Percentiles rank a stretch among this genome's conserved stretches.
Evolutionary conservation across 1,140 invertebrate genomes (phyloP).

Genomic region (Heliconius nattereri): DNA sequence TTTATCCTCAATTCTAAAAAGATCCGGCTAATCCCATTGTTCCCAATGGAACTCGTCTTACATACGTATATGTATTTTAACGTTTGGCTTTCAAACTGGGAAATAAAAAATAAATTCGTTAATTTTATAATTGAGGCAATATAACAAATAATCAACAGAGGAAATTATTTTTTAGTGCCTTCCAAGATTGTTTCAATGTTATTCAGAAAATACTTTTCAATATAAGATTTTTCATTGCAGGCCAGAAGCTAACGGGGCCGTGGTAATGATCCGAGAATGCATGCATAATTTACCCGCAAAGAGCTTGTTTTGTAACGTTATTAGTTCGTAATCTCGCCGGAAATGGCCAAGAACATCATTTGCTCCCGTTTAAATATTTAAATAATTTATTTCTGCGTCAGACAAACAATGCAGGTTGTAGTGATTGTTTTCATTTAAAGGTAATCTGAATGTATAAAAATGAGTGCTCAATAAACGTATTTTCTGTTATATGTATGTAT

Average conservation of each 20-base stretch:
- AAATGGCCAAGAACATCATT: slow-evolving; percentile 77
- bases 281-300: slow-evolving; percentile 80
- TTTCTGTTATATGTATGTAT: background rate
- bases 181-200: slow-evolving; percentile 16
- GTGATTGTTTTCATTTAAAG: slow-evolving; percentile 26
- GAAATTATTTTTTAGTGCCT: background rate
- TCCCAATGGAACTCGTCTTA: slow-evolving; percentile 44
- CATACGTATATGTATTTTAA: slow-evolving; percentile 41
- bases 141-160: background rate
- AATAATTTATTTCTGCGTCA: slow-evolving; percentile 72
- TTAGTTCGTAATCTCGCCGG: slow-evolving; percentile 78
- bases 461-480: background rate
- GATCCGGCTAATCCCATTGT: slow-evolving; percentile 61
- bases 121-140: background rate
- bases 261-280: slow-evolving; percentile 79
- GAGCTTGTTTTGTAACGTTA: slow-evolving; percentile 80
- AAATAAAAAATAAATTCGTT: background rate
- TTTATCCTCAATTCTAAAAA: slow-evolving; percentile 68
- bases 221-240: slow-evolving; percentile 60
- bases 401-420: slow-evolving; percentile 47
- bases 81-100: background rate
- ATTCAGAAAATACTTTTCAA: slow-evolving; percentile 20
- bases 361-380: slow-evolving; percentile 74
- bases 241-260: slow-evolving; percentile 60
- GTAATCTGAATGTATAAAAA: background rate